phyloP scores from a whole-genome alignment of 2,888 invertebrate species.

The Lottia gigantea region DNA sequence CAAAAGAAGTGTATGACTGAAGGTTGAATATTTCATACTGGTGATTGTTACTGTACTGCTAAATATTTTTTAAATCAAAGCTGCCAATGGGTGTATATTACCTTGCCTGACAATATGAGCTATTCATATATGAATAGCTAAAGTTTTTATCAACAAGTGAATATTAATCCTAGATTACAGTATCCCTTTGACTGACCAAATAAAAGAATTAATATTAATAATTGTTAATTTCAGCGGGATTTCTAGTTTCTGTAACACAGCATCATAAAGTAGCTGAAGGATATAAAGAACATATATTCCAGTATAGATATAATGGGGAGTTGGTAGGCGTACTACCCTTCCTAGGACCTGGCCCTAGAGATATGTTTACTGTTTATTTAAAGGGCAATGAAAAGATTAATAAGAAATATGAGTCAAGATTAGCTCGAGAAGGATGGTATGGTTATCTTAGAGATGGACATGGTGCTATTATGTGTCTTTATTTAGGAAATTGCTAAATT shows the following conservation, averaged over 20 bases:
- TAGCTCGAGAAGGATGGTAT: conserved; percentile 33
- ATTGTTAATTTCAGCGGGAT: conserved; percentile 29
- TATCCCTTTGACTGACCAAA: not conserved
- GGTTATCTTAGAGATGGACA: conserved; percentile 46
- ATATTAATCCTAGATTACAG: too few species aligned
- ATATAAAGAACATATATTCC: conserved; percentile 43
- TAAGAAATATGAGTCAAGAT: conserved; percentile 6
- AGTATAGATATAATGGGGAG: conserved; percentile 31
- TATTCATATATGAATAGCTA: too few species aligned
- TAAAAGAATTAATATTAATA: too few species aligned
- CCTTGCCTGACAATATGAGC: too few species aligned
- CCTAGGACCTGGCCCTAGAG: conserved; percentile 42
- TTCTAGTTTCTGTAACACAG: conserved; percentile 28
- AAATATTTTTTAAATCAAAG: too few species aligned
- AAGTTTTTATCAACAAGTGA: too few species aligned
- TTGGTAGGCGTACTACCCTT: conserved; percentile 41
- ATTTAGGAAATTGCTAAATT: not conserved
- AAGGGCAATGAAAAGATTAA: conserved; percentile 24
- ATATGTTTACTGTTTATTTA: conserved; percentile 40
- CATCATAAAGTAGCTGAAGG: conserved; percentile 9
- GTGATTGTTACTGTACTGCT: too few species aligned
- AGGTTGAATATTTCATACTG: too few species aligned
- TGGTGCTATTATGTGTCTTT: conserved; percentile 39
- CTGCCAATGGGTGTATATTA: too few species aligned
- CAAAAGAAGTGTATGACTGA: too few species aligned